Evolutionary conservation across 2,797 vertebrate genomes (phyloP).

Genomic region (Neostethus bicornis): DNA sequence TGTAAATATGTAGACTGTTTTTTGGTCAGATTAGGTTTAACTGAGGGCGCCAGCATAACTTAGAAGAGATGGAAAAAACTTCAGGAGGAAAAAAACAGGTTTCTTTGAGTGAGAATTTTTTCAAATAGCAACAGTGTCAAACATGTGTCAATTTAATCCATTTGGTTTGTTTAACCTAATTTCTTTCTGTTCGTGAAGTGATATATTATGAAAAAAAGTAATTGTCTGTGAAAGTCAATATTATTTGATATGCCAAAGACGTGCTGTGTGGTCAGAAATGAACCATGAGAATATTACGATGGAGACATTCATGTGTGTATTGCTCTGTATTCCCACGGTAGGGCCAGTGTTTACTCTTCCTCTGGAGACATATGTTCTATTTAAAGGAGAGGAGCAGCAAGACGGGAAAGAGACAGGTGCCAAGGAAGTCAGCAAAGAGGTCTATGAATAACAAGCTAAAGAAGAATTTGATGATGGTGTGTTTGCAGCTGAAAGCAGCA

Average conservation of each 20-base stretch:
- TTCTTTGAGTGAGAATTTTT: too few species aligned
- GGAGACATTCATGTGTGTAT: constrained; percentile 29
- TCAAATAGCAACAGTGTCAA: background rate
- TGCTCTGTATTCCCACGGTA: constrained; percentile 68
- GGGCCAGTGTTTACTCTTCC: constrained; percentile 71
- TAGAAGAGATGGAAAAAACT: background rate
- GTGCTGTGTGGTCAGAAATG: constrained; percentile 13
- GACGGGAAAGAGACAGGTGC: constrained; percentile 76
- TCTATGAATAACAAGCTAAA: constrained; percentile 70
- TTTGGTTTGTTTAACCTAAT: background rate
- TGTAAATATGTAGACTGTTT: background rate
- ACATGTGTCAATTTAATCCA: constrained; percentile 9
- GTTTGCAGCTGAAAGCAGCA: constrained; percentile 22
- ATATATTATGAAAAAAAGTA: background rate
- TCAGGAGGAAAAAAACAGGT: too few species aligned
- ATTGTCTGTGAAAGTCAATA: background rate
- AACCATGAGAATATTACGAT: constrained; percentile 14
- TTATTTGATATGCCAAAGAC: constrained; percentile 2
- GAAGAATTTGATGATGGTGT: constrained; percentile 48
- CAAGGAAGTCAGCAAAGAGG: constrained; percentile 69
- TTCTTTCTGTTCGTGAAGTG: constrained; percentile 3
- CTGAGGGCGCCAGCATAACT: background rate
- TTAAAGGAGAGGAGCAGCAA: constrained; percentile 70
- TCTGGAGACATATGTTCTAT: constrained; percentile 74
- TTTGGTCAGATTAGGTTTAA: constrained; percentile 6